Base-by-base conservation (phyloP, 1,140 invertebrate species). In the Lanistes nyassanus region DNA sequence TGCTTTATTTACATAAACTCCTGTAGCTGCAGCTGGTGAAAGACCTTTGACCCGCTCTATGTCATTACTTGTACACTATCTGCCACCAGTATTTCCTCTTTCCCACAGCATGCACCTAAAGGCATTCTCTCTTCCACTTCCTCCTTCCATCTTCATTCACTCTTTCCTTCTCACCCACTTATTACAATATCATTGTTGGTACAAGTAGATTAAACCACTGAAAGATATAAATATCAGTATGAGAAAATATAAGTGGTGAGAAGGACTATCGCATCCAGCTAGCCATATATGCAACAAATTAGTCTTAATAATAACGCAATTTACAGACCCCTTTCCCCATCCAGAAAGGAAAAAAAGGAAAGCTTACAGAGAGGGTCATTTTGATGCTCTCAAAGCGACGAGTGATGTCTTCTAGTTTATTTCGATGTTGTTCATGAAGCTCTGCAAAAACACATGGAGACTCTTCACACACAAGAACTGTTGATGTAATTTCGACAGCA, bases 361-460 rank as follows among this genome's bases (percentile, higher is more conserved):
- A 26, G 82, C 86, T 85, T 81, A 88, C 87, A 4, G 82, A 84
- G 11, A 88, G 81, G 42, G 78, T 80, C 23, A 83, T 65, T 68
- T 88, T 88, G 60, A 89, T 88, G 21, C 76, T 78, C 74, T 88
- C 86, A 85, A 89, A 88, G 69, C 84, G 79, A 23, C 79, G 70
- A 47, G 85, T 89, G 23, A 88, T 88, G 55, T 88, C 85, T 60
- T 88, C 83, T 26, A 88, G 75, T 76, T 86, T 87, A 73, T 84
- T 82, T 64, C 83, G 78, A 74, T 88, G 88, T 68, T 88, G 83
- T 42, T 84, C 81, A 70, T 88, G 85, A 16, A 87, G 77, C 69
- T 87, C 88, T 88, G 83, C 58, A 83, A 83, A 39, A 26, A 26
- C 69, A 77, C 53, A 67, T 60, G 37, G 36, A 77, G n/a, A 47